Conservation (phyloP, 2,888 invertebrate genomes). For the Cheilosia urbana region DNA sequence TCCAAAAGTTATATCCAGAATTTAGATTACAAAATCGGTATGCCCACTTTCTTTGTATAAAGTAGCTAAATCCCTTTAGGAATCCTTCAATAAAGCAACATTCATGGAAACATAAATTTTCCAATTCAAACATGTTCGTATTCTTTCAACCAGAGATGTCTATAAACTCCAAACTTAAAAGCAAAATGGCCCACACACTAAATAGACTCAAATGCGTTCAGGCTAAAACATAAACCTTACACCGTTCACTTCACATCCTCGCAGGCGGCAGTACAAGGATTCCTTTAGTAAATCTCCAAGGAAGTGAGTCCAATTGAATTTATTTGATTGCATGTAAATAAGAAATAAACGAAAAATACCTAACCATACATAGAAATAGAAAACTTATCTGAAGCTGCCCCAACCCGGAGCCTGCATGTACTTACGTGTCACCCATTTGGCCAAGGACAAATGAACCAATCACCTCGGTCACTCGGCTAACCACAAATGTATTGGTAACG, state of each 20-base stretch:
- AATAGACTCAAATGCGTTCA: constrained; percentile 18
- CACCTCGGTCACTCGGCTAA: constrained; percentile 85
- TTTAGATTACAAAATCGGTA: no score
- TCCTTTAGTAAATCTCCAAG: constrained; percentile 43
- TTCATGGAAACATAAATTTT: constrained; percentile 9
- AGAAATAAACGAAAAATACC: constrained; percentile 55
- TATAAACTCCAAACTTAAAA: constrained; percentile 24
- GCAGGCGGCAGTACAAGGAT: background rate
- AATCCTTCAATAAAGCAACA: background rate
- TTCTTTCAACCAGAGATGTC: background rate
- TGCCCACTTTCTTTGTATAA: no score
- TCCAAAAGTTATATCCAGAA: no score
- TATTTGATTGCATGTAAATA: constrained; percentile 70
- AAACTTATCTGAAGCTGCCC: constrained; percentile 41
- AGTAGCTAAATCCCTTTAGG: no score
- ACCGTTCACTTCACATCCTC: constrained; percentile 23
- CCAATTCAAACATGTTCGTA: constrained; percentile 6
- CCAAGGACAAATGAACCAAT: constrained; percentile 86
- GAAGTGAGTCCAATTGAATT: constrained; percentile 69
- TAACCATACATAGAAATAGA: constrained; percentile 29
- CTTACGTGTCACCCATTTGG: constrained; percentile 86
- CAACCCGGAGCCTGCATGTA: constrained; percentile 70
- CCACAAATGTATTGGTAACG: constrained; percentile 85
- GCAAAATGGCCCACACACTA: constrained; percentile 1
- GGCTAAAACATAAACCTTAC: constrained; percentile 13